Percentiles rank a stretch among this genome's conserved stretches.
Conservation (phyloP, 1,140 invertebrate species). For the Gonioctena quinquepunctata region DNA sequence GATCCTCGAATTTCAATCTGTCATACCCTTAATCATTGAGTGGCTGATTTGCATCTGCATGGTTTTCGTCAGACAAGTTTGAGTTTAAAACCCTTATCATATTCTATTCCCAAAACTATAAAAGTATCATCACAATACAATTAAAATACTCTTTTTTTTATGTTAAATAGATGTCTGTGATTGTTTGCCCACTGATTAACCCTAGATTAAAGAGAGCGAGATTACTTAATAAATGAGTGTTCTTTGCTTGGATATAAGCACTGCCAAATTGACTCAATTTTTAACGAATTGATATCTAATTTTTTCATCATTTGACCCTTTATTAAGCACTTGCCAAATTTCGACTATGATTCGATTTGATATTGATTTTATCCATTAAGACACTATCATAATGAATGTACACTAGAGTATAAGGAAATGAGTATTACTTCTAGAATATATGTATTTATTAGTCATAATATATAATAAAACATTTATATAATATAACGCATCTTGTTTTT, state of each 20-base stretch:
- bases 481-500: too few relatives aligned
- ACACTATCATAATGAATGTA: constrained; percentile 22
- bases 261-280: constrained; percentile 27
- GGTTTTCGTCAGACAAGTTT: too few relatives aligned
- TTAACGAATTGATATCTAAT: constrained; percentile 10
- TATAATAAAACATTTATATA: constrained; percentile 15
- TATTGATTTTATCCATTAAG: constrained; percentile 22
- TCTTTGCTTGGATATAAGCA: constrained; percentile 26
- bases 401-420: constrained; percentile 24
- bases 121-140: constrained; percentile 9
- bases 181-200: constrained; percentile 28
- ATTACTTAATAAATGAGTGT: constrained; percentile 24
- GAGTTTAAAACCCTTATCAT: too few relatives aligned
- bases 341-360: constrained; percentile 11
- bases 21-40: too few relatives aligned
- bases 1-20: too few relatives aligned
- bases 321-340: constrained; percentile 36
- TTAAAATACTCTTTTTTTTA: constrained; percentile 16
- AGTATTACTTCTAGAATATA: constrained; percentile 38
- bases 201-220: constrained; percentile 17
- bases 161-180: constrained; percentile 32
- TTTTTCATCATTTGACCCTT: neutral
- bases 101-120: too few relatives aligned
- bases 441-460: constrained; percentile 32
- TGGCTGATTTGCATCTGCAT: too few relatives aligned